phyloP scores from a whole-genome alignment of 2,113 vertebrate species.

The Phaethon lepturus region DNA sequence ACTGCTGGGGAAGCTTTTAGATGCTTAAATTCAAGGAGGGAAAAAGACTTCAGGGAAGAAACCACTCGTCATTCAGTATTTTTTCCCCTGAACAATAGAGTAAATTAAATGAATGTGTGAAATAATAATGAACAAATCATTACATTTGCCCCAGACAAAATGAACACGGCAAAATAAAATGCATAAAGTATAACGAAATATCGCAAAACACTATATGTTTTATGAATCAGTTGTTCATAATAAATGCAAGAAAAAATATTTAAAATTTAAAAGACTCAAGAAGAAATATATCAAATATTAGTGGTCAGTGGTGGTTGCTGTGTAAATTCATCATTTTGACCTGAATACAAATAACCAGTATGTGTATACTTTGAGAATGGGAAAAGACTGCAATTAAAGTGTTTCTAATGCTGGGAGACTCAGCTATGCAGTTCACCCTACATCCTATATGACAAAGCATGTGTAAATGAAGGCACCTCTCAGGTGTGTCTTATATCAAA shows the following conservation, averaged over 20 bases:
- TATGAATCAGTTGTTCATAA: not conserved
- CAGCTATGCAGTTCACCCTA: not conserved
- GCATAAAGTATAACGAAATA: not conserved
- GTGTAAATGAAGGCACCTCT: not conserved
- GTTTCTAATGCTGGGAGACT: not conserved
- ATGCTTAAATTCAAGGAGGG: not conserved
- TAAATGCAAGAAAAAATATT: not conserved
- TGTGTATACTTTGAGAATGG: not conserved
- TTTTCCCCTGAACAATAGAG: not conserved
- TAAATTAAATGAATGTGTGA: slow-evolving; percentile 43
- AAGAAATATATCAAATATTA: not conserved
- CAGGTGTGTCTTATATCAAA: not conserved
- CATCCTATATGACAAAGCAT: not conserved
- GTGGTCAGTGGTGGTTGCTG: not conserved
- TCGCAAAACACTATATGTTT: not conserved
- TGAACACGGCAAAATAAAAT: not conserved
- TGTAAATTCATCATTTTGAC: not conserved
- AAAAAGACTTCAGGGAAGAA: slow-evolving; percentile 2
- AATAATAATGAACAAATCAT: slow-evolving; percentile 3
- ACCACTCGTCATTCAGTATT: not conserved
- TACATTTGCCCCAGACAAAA: not conserved
- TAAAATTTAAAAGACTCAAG: not conserved
- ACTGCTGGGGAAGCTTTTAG: not conserved
- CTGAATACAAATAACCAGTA: not conserved
- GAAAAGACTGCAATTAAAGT: not conserved